phyloP scores from a whole-genome alignment of 2,888 invertebrate species.

The Synergus japonicus region DNA sequence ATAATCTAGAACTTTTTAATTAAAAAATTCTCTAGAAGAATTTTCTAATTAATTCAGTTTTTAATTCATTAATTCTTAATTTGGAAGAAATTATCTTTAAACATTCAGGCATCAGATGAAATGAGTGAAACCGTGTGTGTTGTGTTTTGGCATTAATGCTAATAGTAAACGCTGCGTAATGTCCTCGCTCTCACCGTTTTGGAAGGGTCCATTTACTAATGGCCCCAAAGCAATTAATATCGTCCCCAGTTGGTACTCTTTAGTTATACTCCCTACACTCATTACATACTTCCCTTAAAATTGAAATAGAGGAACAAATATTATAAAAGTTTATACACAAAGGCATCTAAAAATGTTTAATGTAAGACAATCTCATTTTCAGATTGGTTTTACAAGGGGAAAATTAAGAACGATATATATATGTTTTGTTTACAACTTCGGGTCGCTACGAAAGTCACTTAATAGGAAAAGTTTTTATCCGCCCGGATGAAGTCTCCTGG shows the following conservation, averaged over 20 bases:
- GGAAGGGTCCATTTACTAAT: constrained; percentile 67
- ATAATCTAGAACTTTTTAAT: too few species aligned
- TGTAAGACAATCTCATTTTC: neutral
- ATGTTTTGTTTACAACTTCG: neutral
- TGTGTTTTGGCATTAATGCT: constrained; percentile 56
- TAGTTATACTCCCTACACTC: constrained; percentile 47
- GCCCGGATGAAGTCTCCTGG: neutral
- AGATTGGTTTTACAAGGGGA: neutral
- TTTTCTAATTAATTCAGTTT: too few species aligned
- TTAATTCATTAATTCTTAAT: too few species aligned
- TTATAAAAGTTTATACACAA: neutral
- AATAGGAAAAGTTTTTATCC: constrained; percentile 31
- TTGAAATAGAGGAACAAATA: neutral
- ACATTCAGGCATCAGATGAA: too few species aligned
- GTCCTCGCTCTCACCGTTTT: constrained; percentile 54
- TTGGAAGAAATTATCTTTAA: too few species aligned
- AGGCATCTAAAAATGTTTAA: neutral
- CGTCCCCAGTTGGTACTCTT: constrained; percentile 63
- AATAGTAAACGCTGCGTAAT: constrained; percentile 58
- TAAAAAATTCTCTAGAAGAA: too few species aligned
- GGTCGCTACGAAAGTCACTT: neutral
- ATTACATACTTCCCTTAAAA: neutral
- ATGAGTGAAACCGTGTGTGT: too few species aligned
- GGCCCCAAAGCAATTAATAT: constrained; percentile 71
- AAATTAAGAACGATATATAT: constrained; percentile 19